Base-by-base conservation (phyloP, 2,888 invertebrate genomes). In the Lycocerus yunnanus region DNA sequence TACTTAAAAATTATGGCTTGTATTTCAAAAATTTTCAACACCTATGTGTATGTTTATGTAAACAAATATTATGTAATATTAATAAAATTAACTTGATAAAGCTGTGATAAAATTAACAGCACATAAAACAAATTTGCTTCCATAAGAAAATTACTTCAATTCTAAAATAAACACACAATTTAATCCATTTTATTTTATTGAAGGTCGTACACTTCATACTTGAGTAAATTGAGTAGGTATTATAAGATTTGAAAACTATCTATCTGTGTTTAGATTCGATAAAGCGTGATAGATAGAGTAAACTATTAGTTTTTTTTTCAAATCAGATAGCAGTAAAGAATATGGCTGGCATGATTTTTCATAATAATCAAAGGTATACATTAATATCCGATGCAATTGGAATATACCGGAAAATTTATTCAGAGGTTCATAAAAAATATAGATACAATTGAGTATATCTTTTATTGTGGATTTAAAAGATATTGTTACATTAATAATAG, bases 251-350 rank as follows among this genome's bases (percentile, higher is more conserved):
- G 61, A 63, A 63, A 63, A 18, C 61, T 60, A 15, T 58, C 58
- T 58, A 16, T 58, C 20, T 59, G 15, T 68, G 21, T 58, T 20
- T 69, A 69, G 58, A 43, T 69, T 69, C 16, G 65, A 69, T 69
- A 61, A 69, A 63, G 61, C 43, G 43, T 43, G 43, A 43, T 43
- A 43, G 43, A 43, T n/a, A 43, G 21, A 10, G 43, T 43, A 6
- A 43, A 43, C 43, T 43, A 43, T 43, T 43, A 24, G 27, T 27
- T 43, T 43, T 43, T 27, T 43, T 43, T 43, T 2, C 2, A 3
- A 24, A 43, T n/a, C 43, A n/a, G 3, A 43, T 43, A n/a, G 11
- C n/a, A 13, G n/a, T n/a, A n/a, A 5, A n/a, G n/a, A 43, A n/a
- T 3, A 43, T 43, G 2, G n/a, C n/a, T n/a, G 43, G 6, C 43